Base-by-base conservation (phyloP, 2,797 vertebrate genomes). In the Coregonus sp. region DNA sequence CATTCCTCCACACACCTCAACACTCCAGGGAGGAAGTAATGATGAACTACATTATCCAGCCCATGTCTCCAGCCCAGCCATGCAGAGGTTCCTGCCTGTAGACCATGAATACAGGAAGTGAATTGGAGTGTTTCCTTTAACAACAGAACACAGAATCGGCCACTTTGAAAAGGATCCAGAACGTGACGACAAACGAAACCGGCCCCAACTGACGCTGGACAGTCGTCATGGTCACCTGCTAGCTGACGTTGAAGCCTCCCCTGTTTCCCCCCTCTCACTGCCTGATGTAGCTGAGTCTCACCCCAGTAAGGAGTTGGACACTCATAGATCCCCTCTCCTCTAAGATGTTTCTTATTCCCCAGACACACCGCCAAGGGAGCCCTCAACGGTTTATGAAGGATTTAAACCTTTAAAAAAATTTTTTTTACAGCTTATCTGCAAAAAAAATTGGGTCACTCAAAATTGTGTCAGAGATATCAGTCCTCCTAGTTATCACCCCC, bases 331-430 rank as follows among this genome's bases (percentile, higher is more conserved):
- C 54, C 18, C 72, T 35, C 54, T 33, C 69, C 54, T 5, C 18
- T 4, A 25, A 20, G 7, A 14, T 54, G 61, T 74, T 15, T 37
- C 61, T 37, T 6, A 37, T 25, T 29, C 33, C 63, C 51, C 51
- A 73, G 18, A 78, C 61, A 74, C 31, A 72, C 33, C 68, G 65
- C 9, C 54, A 68, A 47, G 54, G 70, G 33, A 61, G 29, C 47
- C 20, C 74, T 79, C 51, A 80, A 81, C 56, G 71, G 82, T 88
- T 88, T 86, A 92, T 92, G 92, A 94, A 94, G 93, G 91, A 93
- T 87, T 90, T 87, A 70, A 16, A 51, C 73, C 70, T 71, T 54
- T 73, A 25, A 25, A 25, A 25, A 25, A 25, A 25, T 71, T 71
- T 33, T 71, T 71, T 33, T 29, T 51, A 59, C 25, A 33, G 7